Percentiles rank a stretch among this genome's conserved stretches.
Evolutionary conservation across 2,797 vertebrate genomes (phyloP).

Genomic region (Spinus olivaceus): DNA sequence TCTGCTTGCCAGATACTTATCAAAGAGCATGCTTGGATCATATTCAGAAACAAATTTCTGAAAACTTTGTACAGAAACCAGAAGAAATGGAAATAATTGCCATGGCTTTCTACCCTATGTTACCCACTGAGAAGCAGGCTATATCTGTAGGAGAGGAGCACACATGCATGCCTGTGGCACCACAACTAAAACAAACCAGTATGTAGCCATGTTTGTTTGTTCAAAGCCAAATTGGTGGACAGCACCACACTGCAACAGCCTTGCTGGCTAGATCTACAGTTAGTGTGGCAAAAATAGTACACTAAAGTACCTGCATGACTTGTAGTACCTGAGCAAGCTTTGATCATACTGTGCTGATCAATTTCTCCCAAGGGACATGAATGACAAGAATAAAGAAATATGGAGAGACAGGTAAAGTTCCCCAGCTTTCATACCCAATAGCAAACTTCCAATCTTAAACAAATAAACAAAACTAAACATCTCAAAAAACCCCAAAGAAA

Average conservation of each 20-base stretch:
- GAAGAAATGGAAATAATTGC: neutral
- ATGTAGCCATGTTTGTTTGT: neutral
- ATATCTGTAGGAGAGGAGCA: neutral
- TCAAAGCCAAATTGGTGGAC: neutral
- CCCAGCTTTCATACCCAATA: neutral
- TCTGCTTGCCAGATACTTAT: neutral
- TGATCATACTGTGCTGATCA: neutral
- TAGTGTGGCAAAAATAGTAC: neutral
- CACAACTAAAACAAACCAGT: neutral
- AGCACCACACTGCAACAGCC: neutral
- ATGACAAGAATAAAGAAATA: neutral
- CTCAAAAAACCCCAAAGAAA: neutral
- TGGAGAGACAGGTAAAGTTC: neutral
- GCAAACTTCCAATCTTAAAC: neutral
- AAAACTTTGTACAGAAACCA: neutral
- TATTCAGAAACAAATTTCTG: neutral
- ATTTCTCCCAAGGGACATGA: neutral
- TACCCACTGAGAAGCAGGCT: neutral
- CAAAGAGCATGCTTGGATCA: neutral
- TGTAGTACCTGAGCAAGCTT: neutral
- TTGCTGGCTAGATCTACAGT: neutral
- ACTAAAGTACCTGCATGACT: neutral
- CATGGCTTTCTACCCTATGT: neutral
- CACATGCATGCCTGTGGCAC: neutral
- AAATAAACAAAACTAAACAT: neutral